These are phyloP conservation scores for Hormaphis cornu DNA, from an alignment of 1,140 invertebrate species.

Conservation along the genomic window DNA sequence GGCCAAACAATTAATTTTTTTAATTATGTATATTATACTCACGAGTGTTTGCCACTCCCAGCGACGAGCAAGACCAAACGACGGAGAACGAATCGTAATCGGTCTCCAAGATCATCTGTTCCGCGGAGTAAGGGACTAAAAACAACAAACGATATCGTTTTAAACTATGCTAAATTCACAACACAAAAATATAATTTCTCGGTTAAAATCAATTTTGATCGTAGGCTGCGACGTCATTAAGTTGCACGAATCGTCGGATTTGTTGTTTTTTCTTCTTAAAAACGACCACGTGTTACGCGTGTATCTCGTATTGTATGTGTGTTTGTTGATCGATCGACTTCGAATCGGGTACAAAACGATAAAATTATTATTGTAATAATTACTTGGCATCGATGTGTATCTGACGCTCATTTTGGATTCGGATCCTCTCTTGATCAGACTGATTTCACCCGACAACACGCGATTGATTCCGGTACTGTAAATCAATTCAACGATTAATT, in stretches of 20 bases:
- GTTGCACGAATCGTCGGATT: no score
- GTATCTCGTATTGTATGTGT: no score
- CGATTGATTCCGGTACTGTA: constrained; percentile 61
- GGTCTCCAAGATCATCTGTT: constrained; percentile 61
- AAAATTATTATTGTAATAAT: constrained; percentile 14
- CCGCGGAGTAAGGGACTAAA: constrained; percentile 53
- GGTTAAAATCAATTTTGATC: no score
- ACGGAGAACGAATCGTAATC: constrained; percentile 64
- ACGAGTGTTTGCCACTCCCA: constrained; percentile 60
- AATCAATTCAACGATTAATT: constrained; percentile 32
- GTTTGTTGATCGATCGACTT: no score
- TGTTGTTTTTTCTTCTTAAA: no score
- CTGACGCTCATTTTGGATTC: constrained; percentile 61
- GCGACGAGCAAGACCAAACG: constrained; percentile 62
- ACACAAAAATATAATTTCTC: no score
- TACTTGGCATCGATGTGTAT: constrained; percentile 53
- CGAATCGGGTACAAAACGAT: no score
- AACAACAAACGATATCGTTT: no score
- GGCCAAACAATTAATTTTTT: no score
- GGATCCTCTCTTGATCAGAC: constrained; percentile 52
- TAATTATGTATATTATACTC: constrained; percentile 40
- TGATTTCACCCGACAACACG: constrained; percentile 57
- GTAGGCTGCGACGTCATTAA: no score
- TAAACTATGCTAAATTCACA: no score
- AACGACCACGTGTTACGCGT: no score